Evolutionary conservation across 2,797 vertebrate species (phyloP).

Genomic region (Gorsachius magnificus): DNA sequence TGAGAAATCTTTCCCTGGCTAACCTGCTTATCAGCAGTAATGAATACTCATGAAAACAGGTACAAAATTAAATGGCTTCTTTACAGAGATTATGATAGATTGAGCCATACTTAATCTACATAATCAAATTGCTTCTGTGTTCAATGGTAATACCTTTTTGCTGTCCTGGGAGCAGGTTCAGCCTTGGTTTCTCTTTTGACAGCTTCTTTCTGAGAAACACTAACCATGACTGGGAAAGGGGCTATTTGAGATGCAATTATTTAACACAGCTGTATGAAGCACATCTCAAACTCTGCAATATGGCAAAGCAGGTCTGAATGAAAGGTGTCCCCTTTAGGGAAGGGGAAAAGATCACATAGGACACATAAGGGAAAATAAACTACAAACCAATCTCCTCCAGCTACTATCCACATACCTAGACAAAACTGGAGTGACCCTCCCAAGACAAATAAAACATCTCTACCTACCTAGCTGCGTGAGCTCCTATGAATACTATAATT

Average conservation of each 20-base stretch:
- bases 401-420: not conserved
- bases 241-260: not conserved
- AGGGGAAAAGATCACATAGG: not conserved
- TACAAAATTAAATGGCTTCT: constrained; percentile 69
- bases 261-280: not conserved
- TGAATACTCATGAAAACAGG: constrained; percentile 65
- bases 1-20: constrained; percentile 5
- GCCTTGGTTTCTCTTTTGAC: not conserved
- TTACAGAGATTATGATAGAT: constrained; percentile 67
- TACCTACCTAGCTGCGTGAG: not conserved
- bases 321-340: not conserved
- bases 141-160: constrained; percentile 46
- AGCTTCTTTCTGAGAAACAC: constrained; percentile 29
- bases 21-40: constrained; percentile 56
- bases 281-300: not conserved
- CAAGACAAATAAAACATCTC: not conserved
- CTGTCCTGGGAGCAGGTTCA: constrained; percentile 37
- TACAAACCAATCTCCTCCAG: not conserved
- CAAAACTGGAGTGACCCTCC: not conserved
- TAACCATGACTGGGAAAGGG: not conserved
- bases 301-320: not conserved
- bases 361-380: not conserved
- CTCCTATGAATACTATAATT: not conserved
- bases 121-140: constrained; percentile 66
- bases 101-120: constrained; percentile 67